Evolutionary conservation across 2,797 vertebrate genomes (phyloP).

Genomic region (Muraenolepis orangiensis): DNA sequence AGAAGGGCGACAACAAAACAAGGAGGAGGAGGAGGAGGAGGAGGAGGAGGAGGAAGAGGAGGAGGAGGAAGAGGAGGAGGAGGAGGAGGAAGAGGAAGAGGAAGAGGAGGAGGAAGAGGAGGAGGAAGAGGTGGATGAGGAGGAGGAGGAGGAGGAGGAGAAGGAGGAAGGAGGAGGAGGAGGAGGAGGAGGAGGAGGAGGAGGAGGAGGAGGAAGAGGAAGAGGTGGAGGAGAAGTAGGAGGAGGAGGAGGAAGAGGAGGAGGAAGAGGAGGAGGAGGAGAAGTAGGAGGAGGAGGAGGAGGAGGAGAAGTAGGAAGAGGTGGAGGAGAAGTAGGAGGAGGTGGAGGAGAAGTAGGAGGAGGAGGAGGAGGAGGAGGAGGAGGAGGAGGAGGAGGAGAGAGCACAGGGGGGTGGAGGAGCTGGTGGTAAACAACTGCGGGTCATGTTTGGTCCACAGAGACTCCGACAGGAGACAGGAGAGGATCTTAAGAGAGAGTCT

Average conservation of each 20-base stretch:
- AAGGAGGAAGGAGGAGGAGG: neutral
- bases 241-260: too few species aligned
- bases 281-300: too few species aligned
- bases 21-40: too few species aligned
- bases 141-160: too few species aligned
- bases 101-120: too few species aligned
- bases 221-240: too few species aligned
- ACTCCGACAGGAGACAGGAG: neutral
- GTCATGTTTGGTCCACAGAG: neutral
- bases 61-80: neutral
- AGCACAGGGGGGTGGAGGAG: too few species aligned
- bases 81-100: too few species aligned
- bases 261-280: neutral
- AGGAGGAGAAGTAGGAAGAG: too few species aligned
- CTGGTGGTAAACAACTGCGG: neutral
- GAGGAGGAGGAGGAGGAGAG: neutral
- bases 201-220: neutral
- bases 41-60: neutral
- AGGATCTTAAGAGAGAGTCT: neutral
- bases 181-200: neutral
- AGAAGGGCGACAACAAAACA: neutral
- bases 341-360: too few species aligned
- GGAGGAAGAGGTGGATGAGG: neutral
- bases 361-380: too few species aligned
- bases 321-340: neutral